These are phyloP conservation scores for Mellivora capensis DNA, from an alignment of 2,113 vertebrate species.

Conservation along the genomic window DNA sequence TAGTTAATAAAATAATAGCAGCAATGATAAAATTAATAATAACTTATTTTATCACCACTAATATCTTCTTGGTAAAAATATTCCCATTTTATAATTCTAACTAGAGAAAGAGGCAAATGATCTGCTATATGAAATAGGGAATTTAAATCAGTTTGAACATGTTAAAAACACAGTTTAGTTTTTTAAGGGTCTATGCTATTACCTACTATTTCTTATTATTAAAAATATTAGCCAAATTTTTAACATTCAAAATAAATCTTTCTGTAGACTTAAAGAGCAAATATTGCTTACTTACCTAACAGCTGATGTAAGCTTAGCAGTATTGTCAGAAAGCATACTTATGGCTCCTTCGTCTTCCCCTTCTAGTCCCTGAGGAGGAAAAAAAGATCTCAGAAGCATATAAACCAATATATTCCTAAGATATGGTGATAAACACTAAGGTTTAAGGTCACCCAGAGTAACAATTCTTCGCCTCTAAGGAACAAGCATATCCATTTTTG, in stretches of 20 bases:
- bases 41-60: not conserved
- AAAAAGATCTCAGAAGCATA: conserved; percentile 7
- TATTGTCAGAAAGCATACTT: conserved; percentile 99
- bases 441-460: not conserved
- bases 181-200: conserved; percentile 4
- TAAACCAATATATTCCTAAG: conserved; percentile 28
- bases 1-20: not conserved
- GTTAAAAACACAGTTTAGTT: conserved; percentile 24
- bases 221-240: not conserved
- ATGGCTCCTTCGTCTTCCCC: conserved; percentile 99
- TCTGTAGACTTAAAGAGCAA: not conserved
- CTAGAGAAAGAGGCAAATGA: conserved; percentile 15
- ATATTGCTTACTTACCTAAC: conserved; percentile 87
- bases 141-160: not conserved
- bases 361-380: conserved; percentile 90
- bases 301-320: conserved; percentile 97
- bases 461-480: not conserved
- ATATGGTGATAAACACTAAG: not conserved
- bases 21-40: conserved; percentile 25
- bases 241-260: not conserved
- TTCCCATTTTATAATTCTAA: not conserved
- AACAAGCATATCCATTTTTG: not conserved
- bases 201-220: not conserved
- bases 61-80: conserved; percentile 11
- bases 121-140: not conserved